phyloP scores from a whole-genome alignment of 2,113 vertebrate genomes.

The Aldabrachelys gigantea region DNA sequence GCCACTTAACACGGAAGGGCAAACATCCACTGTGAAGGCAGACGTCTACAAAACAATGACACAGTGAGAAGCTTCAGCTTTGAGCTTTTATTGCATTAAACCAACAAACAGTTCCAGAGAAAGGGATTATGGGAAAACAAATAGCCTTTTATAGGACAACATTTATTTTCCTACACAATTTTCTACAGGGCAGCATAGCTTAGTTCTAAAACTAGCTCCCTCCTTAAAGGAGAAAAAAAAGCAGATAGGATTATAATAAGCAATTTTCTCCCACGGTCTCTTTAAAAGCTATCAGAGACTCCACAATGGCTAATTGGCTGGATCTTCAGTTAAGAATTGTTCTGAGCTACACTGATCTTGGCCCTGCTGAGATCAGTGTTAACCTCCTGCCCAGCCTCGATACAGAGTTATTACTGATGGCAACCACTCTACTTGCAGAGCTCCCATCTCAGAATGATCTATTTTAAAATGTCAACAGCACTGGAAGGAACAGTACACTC shows the following conservation, averaged over 20 bases:
- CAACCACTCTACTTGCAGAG: background rate
- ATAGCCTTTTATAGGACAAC: background rate
- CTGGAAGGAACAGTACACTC: background rate
- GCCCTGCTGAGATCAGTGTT: background rate
- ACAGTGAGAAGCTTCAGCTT: background rate
- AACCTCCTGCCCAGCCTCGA: background rate
- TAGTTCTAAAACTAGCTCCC: background rate
- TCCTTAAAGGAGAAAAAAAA: background rate
- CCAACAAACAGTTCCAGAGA: slow-evolving; percentile 11
- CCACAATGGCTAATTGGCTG: slow-evolving; percentile 39
- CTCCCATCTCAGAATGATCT: background rate
- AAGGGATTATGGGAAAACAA: background rate
- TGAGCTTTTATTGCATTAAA: background rate
- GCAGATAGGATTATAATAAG: slow-evolving; percentile 14
- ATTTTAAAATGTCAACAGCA: background rate
- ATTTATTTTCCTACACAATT: background rate
- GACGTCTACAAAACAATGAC: background rate
- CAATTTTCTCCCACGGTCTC: background rate
- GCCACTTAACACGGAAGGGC: background rate
- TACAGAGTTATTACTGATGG: background rate
- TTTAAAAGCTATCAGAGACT: slow-evolving; percentile 15
- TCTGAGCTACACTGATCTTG: slow-evolving; percentile 3
- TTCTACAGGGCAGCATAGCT: background rate
- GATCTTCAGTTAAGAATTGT: slow-evolving; percentile 37
- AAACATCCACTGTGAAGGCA: background rate